Evolutionary conservation across 2,888 invertebrate species (phyloP).

Genomic region (Papilio demoleus): DNA sequence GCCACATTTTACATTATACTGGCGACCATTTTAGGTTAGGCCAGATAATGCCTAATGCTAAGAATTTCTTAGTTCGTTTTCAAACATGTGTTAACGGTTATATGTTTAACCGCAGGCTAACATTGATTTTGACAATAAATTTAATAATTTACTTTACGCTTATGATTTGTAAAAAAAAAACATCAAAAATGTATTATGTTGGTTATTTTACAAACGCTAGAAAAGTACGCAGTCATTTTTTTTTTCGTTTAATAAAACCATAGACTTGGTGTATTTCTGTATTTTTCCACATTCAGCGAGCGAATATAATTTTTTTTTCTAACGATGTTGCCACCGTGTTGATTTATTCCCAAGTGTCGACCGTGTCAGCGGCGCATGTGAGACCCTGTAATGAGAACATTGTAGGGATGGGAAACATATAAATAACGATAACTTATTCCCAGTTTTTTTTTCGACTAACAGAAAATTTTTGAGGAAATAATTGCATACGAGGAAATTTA

Average conservation of each 20-base stretch:
- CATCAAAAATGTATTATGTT: too few relatives aligned
- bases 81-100: too few relatives aligned
- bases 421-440: not conserved
- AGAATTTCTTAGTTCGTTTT: too few relatives aligned
- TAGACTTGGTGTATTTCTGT: constrained; percentile 28
- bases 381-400: constrained; percentile 38
- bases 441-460: not conserved
- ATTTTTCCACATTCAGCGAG: constrained; percentile 20
- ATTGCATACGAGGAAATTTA: too few relatives aligned
- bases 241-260: constrained; percentile 29
- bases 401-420: constrained; percentile 34
- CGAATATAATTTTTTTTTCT: constrained; percentile 38
- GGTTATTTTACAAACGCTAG: not conserved
- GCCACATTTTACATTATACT: too few relatives aligned
- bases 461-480: too few relatives aligned
- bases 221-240: constrained; percentile 24
- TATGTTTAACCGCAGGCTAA: too few relatives aligned
- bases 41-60: too few relatives aligned
- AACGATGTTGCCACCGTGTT: constrained; percentile 40
- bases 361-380: constrained; percentile 36
- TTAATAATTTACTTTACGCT: too few relatives aligned
- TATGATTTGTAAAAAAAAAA: too few relatives aligned
- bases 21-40: too few relatives aligned
- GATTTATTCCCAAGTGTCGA: constrained; percentile 42
- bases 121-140: too few relatives aligned